Conservation (phyloP, 2,113 vertebrate species). For the Equus quagga region DNA sequence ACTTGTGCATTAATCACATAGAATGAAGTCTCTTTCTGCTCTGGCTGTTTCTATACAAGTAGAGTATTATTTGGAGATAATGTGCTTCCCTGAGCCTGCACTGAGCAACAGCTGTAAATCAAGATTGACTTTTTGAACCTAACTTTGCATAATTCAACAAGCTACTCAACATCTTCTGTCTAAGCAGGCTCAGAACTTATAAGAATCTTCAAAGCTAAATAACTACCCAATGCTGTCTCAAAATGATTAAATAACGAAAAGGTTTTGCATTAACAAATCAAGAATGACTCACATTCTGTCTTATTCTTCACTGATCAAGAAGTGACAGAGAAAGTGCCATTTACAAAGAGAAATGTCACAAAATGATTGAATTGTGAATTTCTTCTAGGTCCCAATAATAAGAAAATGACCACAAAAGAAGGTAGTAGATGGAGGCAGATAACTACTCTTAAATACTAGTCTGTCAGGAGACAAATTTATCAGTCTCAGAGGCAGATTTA, state of each 20-base stretch:
- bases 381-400: conserved; percentile 21
- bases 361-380: conserved; percentile 58
- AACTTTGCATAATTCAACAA: conserved; percentile 78
- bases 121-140: conserved; percentile 80
- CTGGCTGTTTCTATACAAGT: conserved; percentile 21
- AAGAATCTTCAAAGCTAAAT: conserved; percentile 67
- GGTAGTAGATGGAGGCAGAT: neutral
- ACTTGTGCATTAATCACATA: conserved; percentile 38
- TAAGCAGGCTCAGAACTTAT: conserved; percentile 59
- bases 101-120: conserved; percentile 72
- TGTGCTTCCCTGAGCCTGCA: conserved; percentile 65
- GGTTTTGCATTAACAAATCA: conserved; percentile 64
- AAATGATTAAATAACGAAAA: conserved; percentile 68
- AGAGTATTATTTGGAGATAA: conserved; percentile 69
- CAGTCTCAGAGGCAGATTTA: neutral
- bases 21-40: conserved; percentile 1
- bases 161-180: conserved; percentile 63
- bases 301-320: conserved; percentile 64
- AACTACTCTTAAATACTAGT: conserved; percentile 15
- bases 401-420: conserved; percentile 67
- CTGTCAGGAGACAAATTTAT: conserved; percentile 45
- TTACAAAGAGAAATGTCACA: conserved; percentile 65
- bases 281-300: conserved; percentile 65
- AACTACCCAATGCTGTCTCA: conserved; percentile 52
- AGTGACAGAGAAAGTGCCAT: conserved; percentile 66